A percentile compares a stretch with the other conserved stretches of the same genome.
phyloP scores from a whole-genome alignment of 2,113 vertebrate genomes.

The Phodopus roborovskii region DNA sequence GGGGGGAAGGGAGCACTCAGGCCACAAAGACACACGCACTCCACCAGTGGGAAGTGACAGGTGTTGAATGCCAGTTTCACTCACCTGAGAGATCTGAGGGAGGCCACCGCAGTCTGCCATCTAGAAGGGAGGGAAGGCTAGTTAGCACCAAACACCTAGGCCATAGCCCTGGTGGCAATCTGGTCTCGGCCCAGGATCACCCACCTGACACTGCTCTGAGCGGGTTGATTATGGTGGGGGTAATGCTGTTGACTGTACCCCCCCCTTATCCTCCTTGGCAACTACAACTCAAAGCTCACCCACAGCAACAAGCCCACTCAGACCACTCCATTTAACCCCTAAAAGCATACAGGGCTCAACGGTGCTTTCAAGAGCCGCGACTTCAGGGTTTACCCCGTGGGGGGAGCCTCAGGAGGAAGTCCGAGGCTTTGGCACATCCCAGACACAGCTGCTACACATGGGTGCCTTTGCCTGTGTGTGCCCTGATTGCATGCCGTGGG shows the following conservation, averaged over 20 bases:
- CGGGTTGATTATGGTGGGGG: accelerated
- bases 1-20: accelerated
- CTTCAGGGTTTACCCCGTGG: accelerated
- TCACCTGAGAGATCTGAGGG: slow-evolving; percentile 98
- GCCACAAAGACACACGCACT: not conserved
- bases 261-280: accelerated
- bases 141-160: not conserved
- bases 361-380: accelerated
- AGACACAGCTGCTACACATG: no score
- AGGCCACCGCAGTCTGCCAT: slow-evolving; percentile 98
- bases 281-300: not conserved
- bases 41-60: accelerated
- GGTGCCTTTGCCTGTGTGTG: not conserved
- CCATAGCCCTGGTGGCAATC: accelerated
- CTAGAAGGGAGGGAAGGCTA: slow-evolving; percentile 82
- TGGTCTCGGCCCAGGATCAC: accelerated
- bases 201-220: not conserved
- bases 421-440: no score
- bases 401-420: not conserved
- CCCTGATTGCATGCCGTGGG: not conserved
- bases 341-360: not conserved
- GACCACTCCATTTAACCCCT: no score
- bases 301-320: no score
- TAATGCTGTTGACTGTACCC: not conserved
- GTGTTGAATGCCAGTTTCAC: not conserved